Percentiles rank a stretch among this genome's conserved stretches.
These are phyloP conservation scores for Encarsia formosa DNA, from an alignment of 2,888 invertebrate species.

Conservation along the genomic window DNA sequence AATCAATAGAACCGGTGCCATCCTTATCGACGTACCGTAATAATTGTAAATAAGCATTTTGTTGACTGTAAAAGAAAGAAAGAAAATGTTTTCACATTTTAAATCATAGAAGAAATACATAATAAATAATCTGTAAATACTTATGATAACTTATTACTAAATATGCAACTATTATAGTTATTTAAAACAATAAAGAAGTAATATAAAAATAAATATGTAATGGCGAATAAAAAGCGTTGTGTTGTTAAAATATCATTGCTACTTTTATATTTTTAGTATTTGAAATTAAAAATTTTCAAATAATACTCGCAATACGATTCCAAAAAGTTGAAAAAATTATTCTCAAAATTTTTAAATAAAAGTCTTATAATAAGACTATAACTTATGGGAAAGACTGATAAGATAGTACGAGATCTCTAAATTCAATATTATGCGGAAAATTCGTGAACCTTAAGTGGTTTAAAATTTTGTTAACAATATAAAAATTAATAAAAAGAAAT, in stretches of 20 bases:
- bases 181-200: not conserved
- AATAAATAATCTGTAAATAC: slow-evolving; percentile 28
- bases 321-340: slow-evolving; percentile 10
- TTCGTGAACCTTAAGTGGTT: no score
- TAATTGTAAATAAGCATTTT: slow-evolving; percentile 22
- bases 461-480: not conserved
- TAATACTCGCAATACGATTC: slow-evolving; percentile 27
- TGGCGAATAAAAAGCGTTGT: slow-evolving; percentile 15
- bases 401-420: no score
- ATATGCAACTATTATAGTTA: slow-evolving; percentile 23
- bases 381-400: slow-evolving; percentile 24
- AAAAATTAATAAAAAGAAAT: slow-evolving; percentile 1
- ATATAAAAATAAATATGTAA: slow-evolving; percentile 8
- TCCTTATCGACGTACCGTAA: slow-evolving; percentile 9
- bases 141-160: slow-evolving; percentile 24
- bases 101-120: slow-evolving; percentile 19
- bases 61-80: slow-evolving; percentile 20
- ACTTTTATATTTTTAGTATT: slow-evolving; percentile 28
- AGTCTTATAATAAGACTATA: slow-evolving; percentile 26
- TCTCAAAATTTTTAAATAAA: slow-evolving; percentile 12
- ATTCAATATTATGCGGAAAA: no score
- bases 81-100: slow-evolving; percentile 15
- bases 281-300: slow-evolving; percentile 8
- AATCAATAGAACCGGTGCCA: no score
- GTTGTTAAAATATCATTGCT: slow-evolving; percentile 25